Conservation (phyloP, 1,140 invertebrate genomes). For the Drosophila triauraria region DNA sequence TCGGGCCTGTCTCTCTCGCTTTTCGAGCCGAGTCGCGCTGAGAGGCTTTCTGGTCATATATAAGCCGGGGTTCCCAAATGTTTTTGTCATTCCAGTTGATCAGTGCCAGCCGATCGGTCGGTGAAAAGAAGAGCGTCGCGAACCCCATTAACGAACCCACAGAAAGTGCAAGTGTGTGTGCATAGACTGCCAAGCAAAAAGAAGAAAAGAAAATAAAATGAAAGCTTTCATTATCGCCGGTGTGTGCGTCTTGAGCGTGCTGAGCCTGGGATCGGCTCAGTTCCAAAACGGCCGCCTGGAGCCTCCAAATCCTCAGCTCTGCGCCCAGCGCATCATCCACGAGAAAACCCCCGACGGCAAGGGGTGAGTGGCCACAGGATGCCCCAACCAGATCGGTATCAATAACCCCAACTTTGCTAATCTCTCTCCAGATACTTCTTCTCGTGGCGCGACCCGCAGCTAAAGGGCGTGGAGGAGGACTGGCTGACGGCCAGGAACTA, state of each 20-base stretch:
- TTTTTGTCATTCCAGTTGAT: constrained; percentile 76
- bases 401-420: neutral
- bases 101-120: constrained; percentile 65
- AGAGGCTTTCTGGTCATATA: constrained; percentile 49
- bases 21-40: constrained; percentile 13
- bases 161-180: constrained; percentile 68
- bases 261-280: constrained; percentile 87
- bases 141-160: constrained; percentile 6
- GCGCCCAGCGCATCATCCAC: constrained; percentile 89
- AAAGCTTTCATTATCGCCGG: constrained; percentile 85
- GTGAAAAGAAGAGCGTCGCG: constrained; percentile 46
- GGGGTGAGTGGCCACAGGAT: constrained; percentile 68
- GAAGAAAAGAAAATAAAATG: constrained; percentile 68
- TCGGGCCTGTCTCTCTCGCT: constrained; percentile 5
- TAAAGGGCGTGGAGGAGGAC: constrained; percentile 90
- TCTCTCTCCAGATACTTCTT: constrained; percentile 89
- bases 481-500: constrained; percentile 93
- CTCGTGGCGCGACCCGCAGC: constrained; percentile 92
- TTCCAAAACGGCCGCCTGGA: constrained; percentile 90
- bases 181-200: constrained; percentile 12
- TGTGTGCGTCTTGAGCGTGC: constrained; percentile 85
- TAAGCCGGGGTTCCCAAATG: constrained; percentile 69
- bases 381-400: neutral
- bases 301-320: constrained; percentile 90
- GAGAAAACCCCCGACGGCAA: constrained; percentile 88